phyloP scores from a whole-genome alignment of 92 coral and sea anemone genomes.

The Porites cylindrica region DNA sequence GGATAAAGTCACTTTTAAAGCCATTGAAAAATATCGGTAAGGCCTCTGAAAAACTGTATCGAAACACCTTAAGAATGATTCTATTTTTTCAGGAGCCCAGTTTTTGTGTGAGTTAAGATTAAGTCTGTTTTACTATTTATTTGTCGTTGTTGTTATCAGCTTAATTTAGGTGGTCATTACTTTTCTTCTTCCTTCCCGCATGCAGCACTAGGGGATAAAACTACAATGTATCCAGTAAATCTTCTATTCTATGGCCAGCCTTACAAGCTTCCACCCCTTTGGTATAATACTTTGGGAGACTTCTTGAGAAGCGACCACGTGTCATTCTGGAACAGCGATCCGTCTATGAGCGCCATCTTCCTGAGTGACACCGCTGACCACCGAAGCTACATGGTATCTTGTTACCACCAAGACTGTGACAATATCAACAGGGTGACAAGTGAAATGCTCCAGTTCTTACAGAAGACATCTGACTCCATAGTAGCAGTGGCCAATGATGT shows the following conservation, averaged over 20 bases:
- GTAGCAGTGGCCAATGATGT: constrained; percentile 46
- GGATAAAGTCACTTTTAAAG: too few relatives aligned
- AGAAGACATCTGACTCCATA: constrained; percentile 63
- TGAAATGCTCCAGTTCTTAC: constrained; percentile 59
- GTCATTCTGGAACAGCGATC: constrained; percentile 55
- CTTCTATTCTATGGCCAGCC: constrained; percentile 54
- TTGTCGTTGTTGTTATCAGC: too few relatives aligned
- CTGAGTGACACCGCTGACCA: constrained; percentile 74
- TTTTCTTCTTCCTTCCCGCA: background rate
- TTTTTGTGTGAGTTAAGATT: too few relatives aligned
- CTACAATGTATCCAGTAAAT: constrained; percentile 14
- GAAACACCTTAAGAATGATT: too few relatives aligned
- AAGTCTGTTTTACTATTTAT: too few relatives aligned
- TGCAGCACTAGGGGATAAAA: constrained; percentile 5
- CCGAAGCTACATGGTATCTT: constrained; percentile 65
- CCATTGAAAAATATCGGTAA: too few relatives aligned
- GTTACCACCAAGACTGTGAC: constrained; percentile 77
- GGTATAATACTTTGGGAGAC: background rate
- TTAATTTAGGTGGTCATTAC: background rate
- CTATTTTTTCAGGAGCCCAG: too few relatives aligned
- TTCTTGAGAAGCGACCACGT: constrained; percentile 75
- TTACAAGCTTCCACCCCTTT: accelerated
- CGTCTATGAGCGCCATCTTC: constrained; percentile 69
- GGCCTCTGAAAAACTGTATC: too few relatives aligned
- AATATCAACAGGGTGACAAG: constrained; percentile 37